Base-by-base conservation (phyloP, 92 coral and sea anemone species). In the Parazoanthus darwini region DNA sequence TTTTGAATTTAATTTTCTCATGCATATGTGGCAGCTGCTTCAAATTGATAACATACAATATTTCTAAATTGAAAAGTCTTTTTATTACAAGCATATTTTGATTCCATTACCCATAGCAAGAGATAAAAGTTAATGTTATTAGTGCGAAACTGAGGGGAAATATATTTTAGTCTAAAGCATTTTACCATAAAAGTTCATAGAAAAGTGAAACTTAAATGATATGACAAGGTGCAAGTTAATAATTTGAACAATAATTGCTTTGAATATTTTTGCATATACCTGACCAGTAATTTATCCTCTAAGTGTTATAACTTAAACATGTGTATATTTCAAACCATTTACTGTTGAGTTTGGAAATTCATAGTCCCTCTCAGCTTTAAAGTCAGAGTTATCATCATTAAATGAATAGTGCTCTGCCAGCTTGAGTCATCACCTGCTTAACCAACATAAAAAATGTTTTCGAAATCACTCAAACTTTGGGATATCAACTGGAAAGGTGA, bases 241-340 rank as follows among this genome's bases (percentile, higher is more conserved):
- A 54, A 15, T 84, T 29, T 29, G 33, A 29, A 29, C 33, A 26
- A 72, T 72, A 35, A 71, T 51, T 54, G 75, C 65, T 84, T 84
- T 84, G 87, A 71, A 84, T 71, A 84, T 84, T 84, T 84, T 84
- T 84, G 87, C 87, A 84, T 84, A 84, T 36, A 84, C 33, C 78
- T 70, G 59, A 71, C 54, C 85, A 67, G 50, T 82, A 82, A 59
- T 81, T 84, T 84, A 33, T 16, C 80, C 5, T 76, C 35, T 44
- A 39, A 76, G 79, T 76, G 29, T 76, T 38, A 18, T 42, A 76
- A 37, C 43, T 18, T 4, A 76, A 76, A 37, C 50, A 76, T 76
- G 80, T 76, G 0, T 29, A 18, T 25, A 44, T 44, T 37, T 76
- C 48, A 42, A 15, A 63, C 70, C 26, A 63, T 16, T 63, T 63